Evolutionary conservation across 2,797 vertebrate species (phyloP), one percentile per base, ranked within the genome.

Genomic region (Oreortyx pictus): DNA sequence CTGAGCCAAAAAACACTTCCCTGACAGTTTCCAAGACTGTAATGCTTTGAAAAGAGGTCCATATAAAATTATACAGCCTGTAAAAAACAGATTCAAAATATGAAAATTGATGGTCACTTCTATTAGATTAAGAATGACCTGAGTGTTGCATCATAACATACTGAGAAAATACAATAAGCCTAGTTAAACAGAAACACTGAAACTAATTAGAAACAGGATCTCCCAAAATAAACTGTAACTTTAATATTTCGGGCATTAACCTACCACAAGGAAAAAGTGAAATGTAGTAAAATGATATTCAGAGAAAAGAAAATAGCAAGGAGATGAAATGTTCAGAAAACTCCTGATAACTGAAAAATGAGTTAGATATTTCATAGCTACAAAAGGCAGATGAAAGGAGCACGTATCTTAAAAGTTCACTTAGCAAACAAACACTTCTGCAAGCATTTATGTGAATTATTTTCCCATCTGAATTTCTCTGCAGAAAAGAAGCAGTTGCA

Each of bases 171-270:
- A n/a, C 39, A 91, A 88, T 94, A 89, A 95, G n/a, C 37, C 44
- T 35, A 79, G 43, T 88, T 88, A 84, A 78, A 61, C 44, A 82
- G 67, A 78, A 94, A 91, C 37, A 33, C 1, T 49, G 60, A 78
- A 39, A 60, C 16, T 94, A 88, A 95, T 94, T 65, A 83, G 82
- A 95, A 96, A 91, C 89, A 94, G 86, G 56, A 52, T 57, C 9
- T 64, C 64, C 73, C 49, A 13, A 76, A 93, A 90, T 83, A 92
- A 95, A 83, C 39, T 43, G 9, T 37, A 82, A 62, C 66, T 92
- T 86, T 1, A 46, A 10, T 79, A 79, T 66, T 90, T 87, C 70
- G 90, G 73, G 27, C 54, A 83, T 86, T 56, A 87, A 27, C 37
- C 9, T 60, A 68, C 22, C 62, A 39, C 12, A 84, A 80, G 12